These are phyloP conservation scores for Dromas ardeola DNA, from an alignment of 2,113 vertebrate genomes.

Conservation along the genomic window DNA sequence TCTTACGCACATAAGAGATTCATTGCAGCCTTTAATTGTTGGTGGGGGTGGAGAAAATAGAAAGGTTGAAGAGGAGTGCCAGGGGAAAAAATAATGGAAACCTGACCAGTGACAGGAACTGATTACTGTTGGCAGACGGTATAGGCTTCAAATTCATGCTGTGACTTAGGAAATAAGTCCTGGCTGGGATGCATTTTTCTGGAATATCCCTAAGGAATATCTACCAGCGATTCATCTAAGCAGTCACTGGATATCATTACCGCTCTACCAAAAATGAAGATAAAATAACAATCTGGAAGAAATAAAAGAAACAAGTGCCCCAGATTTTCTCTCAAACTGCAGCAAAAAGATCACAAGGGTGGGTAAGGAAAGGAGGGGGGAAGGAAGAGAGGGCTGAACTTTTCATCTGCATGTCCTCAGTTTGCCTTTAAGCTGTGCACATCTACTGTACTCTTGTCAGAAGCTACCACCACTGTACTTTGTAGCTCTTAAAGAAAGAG, in stretches of 20 bases:
- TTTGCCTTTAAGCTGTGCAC: slow-evolving; percentile 54
- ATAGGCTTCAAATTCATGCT: slow-evolving; percentile 46
- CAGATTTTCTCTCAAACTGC: slow-evolving; percentile 41
- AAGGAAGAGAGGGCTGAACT: slow-evolving; percentile 32
- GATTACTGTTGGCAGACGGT: not conserved
- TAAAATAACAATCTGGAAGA: slow-evolving; percentile 51
- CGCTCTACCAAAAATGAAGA: slow-evolving; percentile 55
- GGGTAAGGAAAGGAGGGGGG: not conserved
- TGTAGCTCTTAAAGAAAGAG: slow-evolving; percentile 41
- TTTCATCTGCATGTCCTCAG: slow-evolving; percentile 50
- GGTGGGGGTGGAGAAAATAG: not conserved
- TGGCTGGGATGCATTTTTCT: slow-evolving; percentile 51
- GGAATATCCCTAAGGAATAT: slow-evolving; percentile 55
- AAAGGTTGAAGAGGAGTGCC: not conserved
- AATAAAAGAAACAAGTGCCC: slow-evolving; percentile 57
- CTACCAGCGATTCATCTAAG: slow-evolving; percentile 64
- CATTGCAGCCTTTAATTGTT: slow-evolving; percentile 32
- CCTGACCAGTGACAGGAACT: not conserved
- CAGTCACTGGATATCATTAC: slow-evolving; percentile 62
- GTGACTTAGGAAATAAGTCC: slow-evolving; percentile 44
- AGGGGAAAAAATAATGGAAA: slow-evolving; percentile 46
- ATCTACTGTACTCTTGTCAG: slow-evolving; percentile 58
- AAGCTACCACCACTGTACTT: slow-evolving; percentile 32
- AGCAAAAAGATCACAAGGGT: slow-evolving; percentile 52
- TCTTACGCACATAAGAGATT: not conserved